A percentile compares a stretch with the other conserved stretches of the same genome.
These are phyloP conservation scores for Neopelma chrysocephalum DNA, from an alignment of 2,797 vertebrate species.

Conservation along the genomic window DNA sequence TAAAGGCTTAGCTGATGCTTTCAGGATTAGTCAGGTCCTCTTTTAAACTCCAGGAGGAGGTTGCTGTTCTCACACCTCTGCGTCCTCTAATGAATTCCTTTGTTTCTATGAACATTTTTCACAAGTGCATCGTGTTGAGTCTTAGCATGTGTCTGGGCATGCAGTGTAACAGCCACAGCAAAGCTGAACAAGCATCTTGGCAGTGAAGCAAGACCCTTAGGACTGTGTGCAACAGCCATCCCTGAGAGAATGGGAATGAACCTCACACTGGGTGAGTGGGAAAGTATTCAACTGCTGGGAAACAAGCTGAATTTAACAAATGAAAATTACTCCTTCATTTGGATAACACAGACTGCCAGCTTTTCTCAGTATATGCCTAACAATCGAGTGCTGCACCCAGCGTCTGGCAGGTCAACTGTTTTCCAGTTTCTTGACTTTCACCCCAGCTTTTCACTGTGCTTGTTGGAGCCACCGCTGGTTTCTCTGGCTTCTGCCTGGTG, in stretches of 20 bases:
- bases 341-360: background rate
- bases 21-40: background rate
- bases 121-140: background rate
- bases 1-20: background rate
- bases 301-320: constrained; percentile 57
- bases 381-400: background rate
- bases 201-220: background rate
- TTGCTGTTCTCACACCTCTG: constrained; percentile 20
- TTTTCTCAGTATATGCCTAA: background rate
- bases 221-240: background rate
- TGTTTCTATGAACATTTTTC: background rate
- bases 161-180: background rate
- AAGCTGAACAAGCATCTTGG: constrained; percentile 40
- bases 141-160: background rate
- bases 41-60: background rate
- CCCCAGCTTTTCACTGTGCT: background rate
- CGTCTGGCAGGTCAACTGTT: background rate
- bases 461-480: background rate
- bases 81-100: background rate
- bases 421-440: background rate
- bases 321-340: constrained; percentile 23
- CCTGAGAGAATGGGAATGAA: constrained; percentile 20
- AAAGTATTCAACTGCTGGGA: constrained; percentile 43
- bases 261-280: background rate
- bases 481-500: background rate